Base-by-base conservation (phyloP, 1,140 invertebrate species). In the Pemphigus obesinymphae region DNA sequence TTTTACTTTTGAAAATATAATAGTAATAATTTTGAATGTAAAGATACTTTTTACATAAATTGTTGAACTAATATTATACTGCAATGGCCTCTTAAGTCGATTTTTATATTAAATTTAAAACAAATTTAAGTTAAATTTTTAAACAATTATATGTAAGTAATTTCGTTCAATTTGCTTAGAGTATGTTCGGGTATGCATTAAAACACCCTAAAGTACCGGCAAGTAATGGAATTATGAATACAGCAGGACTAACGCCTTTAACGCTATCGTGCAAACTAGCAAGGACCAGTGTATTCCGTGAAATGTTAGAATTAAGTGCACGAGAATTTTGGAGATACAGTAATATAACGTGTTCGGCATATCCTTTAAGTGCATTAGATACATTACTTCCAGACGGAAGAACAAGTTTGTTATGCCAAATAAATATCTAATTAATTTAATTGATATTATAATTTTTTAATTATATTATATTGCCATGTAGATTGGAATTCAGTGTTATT, bases 401-500 rank as follows among this genome's bases (percentile, higher is more conserved):
- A 86, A 98, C 96, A 84, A 98, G 97, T 98, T 90, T 90, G 91
- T 90, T 45, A 17, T 15, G 15, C 4, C 26, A 70, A 23, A 43
- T 4, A 31, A 3, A 45, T 11, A 26, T 26, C 6, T 23, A 40
- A 11, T 37, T 6, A 13, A 10, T 6, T 3, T 2, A 61, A n/a
- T 61, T 31, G 34, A 8, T 55, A 55, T 23, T 78, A 26, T 58
- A 23, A 37, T 53, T 48, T 31, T 34, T 13, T 29, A 23, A 7
- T 50, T 29, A 20, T 70, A n/a, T 72, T 84, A 80, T 85, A 81
- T 88, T 89, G 11, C 10, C 0, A 8, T 4, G 68, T 85, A 99
- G 97, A 99, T 89, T 98, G 96, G 95, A 97, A 98, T 87, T 99
- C 97, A 0, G 97, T 97, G 1, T 88, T 99, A 34, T 98, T 99